Evolutionary conservation across 2,797 vertebrate species (phyloP), one percentile per base, ranked within the genome.

Genomic region (Peromyscus nudipes): DNA sequence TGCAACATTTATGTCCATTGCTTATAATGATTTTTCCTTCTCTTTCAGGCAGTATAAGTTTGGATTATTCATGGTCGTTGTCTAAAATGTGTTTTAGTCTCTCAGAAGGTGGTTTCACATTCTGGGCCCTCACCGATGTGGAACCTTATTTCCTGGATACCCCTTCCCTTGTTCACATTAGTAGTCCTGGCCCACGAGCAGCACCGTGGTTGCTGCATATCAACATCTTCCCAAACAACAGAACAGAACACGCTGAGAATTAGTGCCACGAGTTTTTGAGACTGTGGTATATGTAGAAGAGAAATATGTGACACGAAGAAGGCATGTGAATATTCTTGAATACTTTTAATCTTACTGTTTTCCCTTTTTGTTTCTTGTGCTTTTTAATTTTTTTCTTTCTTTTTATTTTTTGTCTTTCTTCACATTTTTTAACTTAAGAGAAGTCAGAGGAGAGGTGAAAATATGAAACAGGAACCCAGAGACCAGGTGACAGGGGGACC

Each of bases 121-220:
- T 91, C 75, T 81, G 52, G 55, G 1, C 29, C 17, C 55, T 79
- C 23, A 65, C 34, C 43, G 49, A 0, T 92, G 64, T 49, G 23
- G 57, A 84, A 77, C 29, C 10, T 52, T 52, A 52, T 27, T 80
- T 91, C 16, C 17, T 80, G 46, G 40, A 64, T 17, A 64, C 52
- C 12, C 19, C 0, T 11, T 37, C 14, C 13, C 4, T 14, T n/a
- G 8, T 31, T 17, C 52, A 43, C 29, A 43, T 0, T 49, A n/a
- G 31, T 17, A 16, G 46, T 16, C 57, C 37, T 87, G 60, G 37
- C 5, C 37, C n/a, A 43, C 37, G 27, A 76, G 21, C n/a, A 85
- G 23, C 34, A 9, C 0, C 43, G 17, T 37, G 5, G 16, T 75
- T 57, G 6, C 25, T 3, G 52, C 75, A 46, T 34, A 31, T 57